A percentile compares a stretch with the other conserved stretches of the same genome.
These are phyloP conservation scores for Cantharis rustica DNA, from an alignment of 2,888 invertebrate genomes.

Conservation along the genomic window DNA sequence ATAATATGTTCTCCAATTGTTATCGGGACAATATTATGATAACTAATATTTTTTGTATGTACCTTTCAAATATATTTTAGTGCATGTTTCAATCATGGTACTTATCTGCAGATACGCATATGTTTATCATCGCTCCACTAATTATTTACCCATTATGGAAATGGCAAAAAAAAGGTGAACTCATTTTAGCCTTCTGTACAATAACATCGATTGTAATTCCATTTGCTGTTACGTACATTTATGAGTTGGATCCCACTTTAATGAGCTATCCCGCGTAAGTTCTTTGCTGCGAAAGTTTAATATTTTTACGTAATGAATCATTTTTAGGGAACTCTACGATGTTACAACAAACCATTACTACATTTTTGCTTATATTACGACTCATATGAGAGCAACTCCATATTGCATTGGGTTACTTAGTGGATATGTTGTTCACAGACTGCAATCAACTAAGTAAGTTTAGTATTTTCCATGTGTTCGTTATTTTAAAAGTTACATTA, in stretches of 20 bases:
- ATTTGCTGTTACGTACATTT: conserved; percentile 60
- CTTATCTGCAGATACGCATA: conserved; percentile 56
- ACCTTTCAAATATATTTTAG: conserved; percentile 53
- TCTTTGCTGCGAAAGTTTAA: background rate
- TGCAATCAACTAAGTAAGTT: conserved; percentile 66
- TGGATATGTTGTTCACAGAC: conserved; percentile 68
- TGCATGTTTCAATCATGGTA: conserved; percentile 80
- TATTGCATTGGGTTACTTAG: conserved; percentile 70
- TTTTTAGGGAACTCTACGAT: conserved; percentile 66
- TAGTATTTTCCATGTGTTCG: background rate
- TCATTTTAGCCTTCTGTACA: conserved; percentile 54
- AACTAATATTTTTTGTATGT: conserved; percentile 1
- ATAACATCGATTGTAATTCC: conserved; percentile 35
- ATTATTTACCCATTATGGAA: conserved; percentile 72
- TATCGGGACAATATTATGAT: background rate
- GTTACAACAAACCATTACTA: conserved; percentile 68
- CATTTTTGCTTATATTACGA: conserved; percentile 70
- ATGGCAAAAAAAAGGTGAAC: conserved; percentile 63
- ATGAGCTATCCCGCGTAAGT: conserved; percentile 72
- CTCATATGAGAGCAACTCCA: conserved; percentile 74
- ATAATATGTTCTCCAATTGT: too few species aligned
- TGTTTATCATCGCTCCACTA: conserved; percentile 66
- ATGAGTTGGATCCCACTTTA: conserved; percentile 69
- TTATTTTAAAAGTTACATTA: background rate
- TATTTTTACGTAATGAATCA: background rate